A percentile compares a stretch with the other conserved stretches of the same genome.
These are phyloP conservation scores for Tachypleus tridentatus DNA, from an alignment of 1,140 invertebrate species.

Conservation along the genomic window DNA sequence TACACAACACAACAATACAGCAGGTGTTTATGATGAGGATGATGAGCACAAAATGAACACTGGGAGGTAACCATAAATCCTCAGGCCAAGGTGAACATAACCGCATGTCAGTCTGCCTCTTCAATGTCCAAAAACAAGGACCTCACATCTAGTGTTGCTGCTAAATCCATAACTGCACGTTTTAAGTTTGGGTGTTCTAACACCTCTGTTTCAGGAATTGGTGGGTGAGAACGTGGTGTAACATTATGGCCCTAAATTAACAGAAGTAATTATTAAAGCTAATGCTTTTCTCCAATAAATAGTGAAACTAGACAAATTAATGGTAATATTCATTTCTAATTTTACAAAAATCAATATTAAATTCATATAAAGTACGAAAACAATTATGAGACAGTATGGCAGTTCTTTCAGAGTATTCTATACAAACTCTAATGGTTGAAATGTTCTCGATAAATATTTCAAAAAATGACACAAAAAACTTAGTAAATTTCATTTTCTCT, in stretches of 20 bases:
- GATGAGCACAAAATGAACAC: no score
- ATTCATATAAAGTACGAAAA: background rate
- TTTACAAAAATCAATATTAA: background rate
- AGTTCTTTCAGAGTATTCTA: no score
- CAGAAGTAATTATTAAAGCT: slow-evolving; percentile 34
- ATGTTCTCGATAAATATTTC: no score
- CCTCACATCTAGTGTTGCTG: slow-evolving; percentile 63
- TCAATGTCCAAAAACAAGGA: slow-evolving; percentile 44
- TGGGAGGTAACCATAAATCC: background rate
- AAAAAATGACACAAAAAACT: no score
- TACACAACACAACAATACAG: no score
- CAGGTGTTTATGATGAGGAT: no score
- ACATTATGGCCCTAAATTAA: slow-evolving; percentile 53
- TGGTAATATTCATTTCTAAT: background rate
- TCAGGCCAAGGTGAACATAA: slow-evolving; percentile 24
- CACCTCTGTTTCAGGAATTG: slow-evolving; percentile 75
- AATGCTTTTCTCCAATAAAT: background rate
- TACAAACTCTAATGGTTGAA: no score
- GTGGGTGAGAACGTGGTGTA: slow-evolving; percentile 67
- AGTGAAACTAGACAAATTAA: background rate
- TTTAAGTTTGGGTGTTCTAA: slow-evolving; percentile 71
- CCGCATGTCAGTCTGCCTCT: slow-evolving; percentile 22
- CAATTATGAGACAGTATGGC: background rate
- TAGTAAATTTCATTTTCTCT: no score
- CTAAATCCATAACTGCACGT: slow-evolving; percentile 67